Base-by-base conservation (phyloP, 1,140 invertebrate species). In the Camponotus floridanus region DNA sequence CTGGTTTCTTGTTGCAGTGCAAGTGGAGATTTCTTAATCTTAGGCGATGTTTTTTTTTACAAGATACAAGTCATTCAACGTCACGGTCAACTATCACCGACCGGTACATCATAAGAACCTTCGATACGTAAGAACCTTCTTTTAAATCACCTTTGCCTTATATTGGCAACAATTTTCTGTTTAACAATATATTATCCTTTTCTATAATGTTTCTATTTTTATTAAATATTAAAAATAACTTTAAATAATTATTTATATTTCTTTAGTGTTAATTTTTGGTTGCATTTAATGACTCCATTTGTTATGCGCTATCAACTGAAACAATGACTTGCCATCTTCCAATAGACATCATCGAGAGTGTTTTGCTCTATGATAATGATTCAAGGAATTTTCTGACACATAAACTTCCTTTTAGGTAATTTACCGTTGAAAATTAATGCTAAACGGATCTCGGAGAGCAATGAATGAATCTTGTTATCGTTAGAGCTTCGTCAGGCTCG, bases 31-130 rank as follows among this genome's bases (percentile, higher is more conserved):
- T 70, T 80, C 64, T 80, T 70, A 55, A 57, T 57, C 15, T 21
- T 70, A 68, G 11, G 26, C 76, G 21, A 18, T 55, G n/a, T 51
- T 51, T 51, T 80, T 68, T 79, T 68, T 79, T n/a, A 18, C 5
- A 2, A 57, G 48, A 42, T 80, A 57, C 45, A 39, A 79, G 33
- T 68, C 21, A 70, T 39, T 70, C 64, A 80, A 80, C 76, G 33
- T 70, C 76, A 57, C 13, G 76, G 45, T 80, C 45, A 80, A 68
- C 21, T 42, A 26, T 42, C 42, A 68, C 5, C 21, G 26, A 57
- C 11, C 21, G 18, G 36, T 42, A 48, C 21, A 8, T 26, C 65
- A n/a, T 59, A 31, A 57, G 15, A 15, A 11, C 0, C 33, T 57
- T 26, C 5, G 15, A 57, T 42, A 2, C 18, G 13, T 51, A 67